Evolutionary conservation across 2,888 invertebrate species (phyloP).

Genomic region (Isoperla grammatica): DNA sequence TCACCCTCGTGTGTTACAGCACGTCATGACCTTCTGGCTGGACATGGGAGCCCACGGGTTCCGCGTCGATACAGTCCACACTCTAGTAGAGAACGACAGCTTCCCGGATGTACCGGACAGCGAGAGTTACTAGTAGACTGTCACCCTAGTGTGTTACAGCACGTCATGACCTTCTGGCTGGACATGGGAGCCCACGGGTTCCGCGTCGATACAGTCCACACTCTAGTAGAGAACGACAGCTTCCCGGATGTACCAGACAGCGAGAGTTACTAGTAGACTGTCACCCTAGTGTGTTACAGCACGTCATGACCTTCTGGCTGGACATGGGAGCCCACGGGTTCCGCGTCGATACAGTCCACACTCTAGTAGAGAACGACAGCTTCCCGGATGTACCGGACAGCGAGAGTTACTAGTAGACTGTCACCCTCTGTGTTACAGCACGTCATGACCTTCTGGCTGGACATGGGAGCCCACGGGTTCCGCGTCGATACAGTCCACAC

Average conservation of each 20-base stretch:
- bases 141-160: constrained; percentile 52
- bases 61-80: constrained; percentile 54
- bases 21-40: constrained; percentile 66
- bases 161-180: constrained; percentile 66
- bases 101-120: constrained; percentile 48
- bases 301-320: constrained; percentile 66
- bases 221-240: constrained; percentile 30
- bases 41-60: constrained; percentile 70
- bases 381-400: constrained; percentile 48
- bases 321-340: constrained; percentile 70
- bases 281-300: constrained; percentile 52
- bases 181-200: constrained; percentile 70
- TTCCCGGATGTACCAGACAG: constrained; percentile 48
- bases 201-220: constrained; percentile 54
- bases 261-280: constrained; percentile 56
- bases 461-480: constrained; percentile 70
- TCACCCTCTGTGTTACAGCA: constrained; percentile 53
- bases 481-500: constrained; percentile 54
- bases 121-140: constrained; percentile 56
- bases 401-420: constrained; percentile 56
- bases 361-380: constrained; percentile 30
- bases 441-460: constrained; percentile 65
- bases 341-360: constrained; percentile 54
- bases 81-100: constrained; percentile 30
- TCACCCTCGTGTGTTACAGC: constrained; percentile 52